phyloP scores from a whole-genome alignment of 2,888 invertebrate species.

The Tachina grossa region DNA sequence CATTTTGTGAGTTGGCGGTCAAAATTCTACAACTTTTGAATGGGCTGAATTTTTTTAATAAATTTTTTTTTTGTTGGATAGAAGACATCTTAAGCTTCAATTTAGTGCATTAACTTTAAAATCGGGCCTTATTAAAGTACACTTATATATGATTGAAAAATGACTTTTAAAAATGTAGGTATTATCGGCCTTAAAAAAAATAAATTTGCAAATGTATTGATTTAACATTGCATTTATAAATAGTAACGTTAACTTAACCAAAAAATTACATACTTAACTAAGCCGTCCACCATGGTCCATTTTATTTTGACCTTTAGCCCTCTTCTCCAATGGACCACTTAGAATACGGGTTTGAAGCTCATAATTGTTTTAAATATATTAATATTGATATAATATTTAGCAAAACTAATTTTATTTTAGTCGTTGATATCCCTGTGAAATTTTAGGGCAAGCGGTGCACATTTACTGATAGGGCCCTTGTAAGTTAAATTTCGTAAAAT shows the following conservation, averaged over 20 bases:
- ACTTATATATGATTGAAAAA: neutral
- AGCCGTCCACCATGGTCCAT: too few relatives aligned
- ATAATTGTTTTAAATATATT: conserved; percentile 8
- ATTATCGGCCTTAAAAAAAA: conserved; percentile 12
- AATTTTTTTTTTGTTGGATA: neutral
- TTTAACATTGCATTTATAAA: too few relatives aligned
- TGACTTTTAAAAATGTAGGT: conserved; percentile 1
- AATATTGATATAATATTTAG: too few relatives aligned
- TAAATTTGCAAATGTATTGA: too few relatives aligned
- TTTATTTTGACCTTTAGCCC: neutral
- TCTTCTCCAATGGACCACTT: conserved; percentile 5
- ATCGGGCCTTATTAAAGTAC: conserved; percentile 1
- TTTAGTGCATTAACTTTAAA: conserved; percentile 4
- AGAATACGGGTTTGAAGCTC: neutral
- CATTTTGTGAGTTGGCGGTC: neutral
- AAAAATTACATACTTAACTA: too few relatives aligned
- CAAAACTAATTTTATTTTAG: too few relatives aligned
- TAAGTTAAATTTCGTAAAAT: too few relatives aligned
- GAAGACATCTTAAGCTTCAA: neutral
- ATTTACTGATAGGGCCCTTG: too few relatives aligned
- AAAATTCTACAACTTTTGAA: neutral
- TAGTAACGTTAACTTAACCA: too few relatives aligned
- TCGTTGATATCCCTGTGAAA: too few relatives aligned
- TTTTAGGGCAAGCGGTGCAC: too few relatives aligned
- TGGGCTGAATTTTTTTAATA: neutral